Evolutionary conservation across 2,888 invertebrate species (phyloP), one percentile per base, ranked within the genome.

Genomic region (Syrphus vitripennis): DNA sequence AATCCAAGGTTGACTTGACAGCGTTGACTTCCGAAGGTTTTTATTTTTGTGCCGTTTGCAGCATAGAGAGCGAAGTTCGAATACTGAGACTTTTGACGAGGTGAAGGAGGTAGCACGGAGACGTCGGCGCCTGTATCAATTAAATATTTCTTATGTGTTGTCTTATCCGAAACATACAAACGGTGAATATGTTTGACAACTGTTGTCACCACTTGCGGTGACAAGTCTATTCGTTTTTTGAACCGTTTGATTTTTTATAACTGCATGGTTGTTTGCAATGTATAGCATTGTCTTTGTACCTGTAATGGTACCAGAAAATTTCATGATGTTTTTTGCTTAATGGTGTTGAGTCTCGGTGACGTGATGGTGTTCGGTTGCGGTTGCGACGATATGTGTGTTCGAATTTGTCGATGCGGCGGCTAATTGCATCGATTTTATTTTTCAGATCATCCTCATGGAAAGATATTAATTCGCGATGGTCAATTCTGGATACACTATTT

Each of bases 1-100:
- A 89, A 88, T 57, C 88, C 84, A 0, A 83, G 61, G 19, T 84
- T 77, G 50, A 87, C 81, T 61, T 14, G 7, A 1, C 87, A 21
- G 1, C 16, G 16, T 67, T 69, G 70, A 16, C 48, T 65, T 5
- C 88, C 89, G 59, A 84, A 63, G 9, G 37, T 75, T 29, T 63
- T 65, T 7, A 75, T 75, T 40, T 14, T 65, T 9, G 87, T 70
- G 9, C 67, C 72, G 53, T 88, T 88, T 14, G 82, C 88, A 16
- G 88, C 87, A 29, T 65, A 86, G 10, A 88, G 63, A 24, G 50
- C 7, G 16, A 50, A n/a, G 26, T 70, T 26, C 24, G 45, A 57
- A 34, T 21, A 10, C 14, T 21, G 21, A 6, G 24, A 42, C 31
- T 45, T 57, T 29, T 71, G 42, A 19, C 31, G 55, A 9, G 19